Evolutionary conservation across 2,888 invertebrate genomes (phyloP).

Genomic region (Colostygia pectinataria): DNA sequence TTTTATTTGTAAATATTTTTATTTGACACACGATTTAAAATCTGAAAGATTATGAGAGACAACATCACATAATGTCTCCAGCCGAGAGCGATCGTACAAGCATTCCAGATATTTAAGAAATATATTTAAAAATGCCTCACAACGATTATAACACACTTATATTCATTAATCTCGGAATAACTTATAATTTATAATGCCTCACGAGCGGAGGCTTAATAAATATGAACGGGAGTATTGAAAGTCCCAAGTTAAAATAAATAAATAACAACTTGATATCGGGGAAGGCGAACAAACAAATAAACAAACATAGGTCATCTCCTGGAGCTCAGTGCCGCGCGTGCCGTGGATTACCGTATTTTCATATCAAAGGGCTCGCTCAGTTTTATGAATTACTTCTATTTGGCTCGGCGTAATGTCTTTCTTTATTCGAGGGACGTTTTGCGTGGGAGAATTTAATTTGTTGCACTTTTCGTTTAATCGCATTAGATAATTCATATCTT

Average conservation of each 20-base stretch:
- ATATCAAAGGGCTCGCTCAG: conserved; percentile 76
- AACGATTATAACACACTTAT: conserved; percentile 66
- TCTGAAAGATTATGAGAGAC: conserved; percentile 31
- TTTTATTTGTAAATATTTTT: conserved; percentile 29
- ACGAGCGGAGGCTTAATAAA: conserved; percentile 61
- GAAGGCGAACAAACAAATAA: conserved; percentile 69
- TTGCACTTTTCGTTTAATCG: conserved; percentile 71
- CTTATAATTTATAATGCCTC: conserved; percentile 69
- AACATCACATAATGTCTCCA: conserved; percentile 32
- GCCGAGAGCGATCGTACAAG: conserved; percentile 42
- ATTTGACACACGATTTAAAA: conserved; percentile 33
- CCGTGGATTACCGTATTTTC: conserved; percentile 78
- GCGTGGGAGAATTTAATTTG: conserved; percentile 81
- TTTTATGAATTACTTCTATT: conserved; percentile 78
- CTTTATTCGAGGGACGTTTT: conserved; percentile 65
- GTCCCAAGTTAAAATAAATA: conserved; percentile 69
- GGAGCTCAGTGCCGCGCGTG: conserved; percentile 66
- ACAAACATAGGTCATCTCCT: conserved; percentile 66
- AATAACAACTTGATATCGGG: conserved; percentile 65
- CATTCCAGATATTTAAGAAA: conserved; percentile 60
- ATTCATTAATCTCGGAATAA: conserved; percentile 67
- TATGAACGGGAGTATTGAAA: conserved; percentile 70
- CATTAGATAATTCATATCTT: conserved; percentile 65
- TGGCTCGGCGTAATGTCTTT: conserved; percentile 67
- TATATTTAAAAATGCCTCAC: conserved; percentile 55